Base-by-base conservation (phyloP, 2,888 invertebrate genomes). In the Athrips mouffetella region DNA sequence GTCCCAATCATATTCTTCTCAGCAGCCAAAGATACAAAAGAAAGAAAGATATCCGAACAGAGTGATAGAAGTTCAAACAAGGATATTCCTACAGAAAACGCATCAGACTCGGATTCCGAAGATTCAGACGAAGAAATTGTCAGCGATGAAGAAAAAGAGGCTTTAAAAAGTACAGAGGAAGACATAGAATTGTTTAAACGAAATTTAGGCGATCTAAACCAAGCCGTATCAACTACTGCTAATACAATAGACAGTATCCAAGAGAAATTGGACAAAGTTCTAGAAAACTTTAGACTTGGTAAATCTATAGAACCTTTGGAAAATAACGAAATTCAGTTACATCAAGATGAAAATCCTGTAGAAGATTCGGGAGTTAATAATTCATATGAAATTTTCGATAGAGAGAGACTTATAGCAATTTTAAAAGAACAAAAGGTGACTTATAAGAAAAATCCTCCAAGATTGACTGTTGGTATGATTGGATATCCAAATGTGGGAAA, bases 401-500 rank as follows among this genome's bases (percentile, higher is more conserved):
- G 94, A 51, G 89, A 91, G 25, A 91, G 93, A 62, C 80, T 98
- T 21, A 90, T 97, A 44, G 82, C 90, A 29, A 89, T 95, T 11
- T 91, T 98, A 50, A 92, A 91, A 61, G 85, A 82, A 6, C 67
- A 65, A 83, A 89, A 73, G 76, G 74, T 70, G 79, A 83, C 16
- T 64, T 87, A 58, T 20, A 65, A 81, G 50, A 87, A 86, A 57
- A 85, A 82, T 69, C 81, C 83, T 1, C 85, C 84, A n/a, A 72
- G 93, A 23, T 90, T 94, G 5, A 96, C 96, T n/a, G 92, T 98
- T 50, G 98, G 98, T 5, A 90, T 98, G 77, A 98, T 99, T 50
- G 99, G 99, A 1, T 99, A 99, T 86, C 99, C 99, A 0, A 99
- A 99, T 90, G 99, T 99, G 1, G 99, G 99, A n/a, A 99, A 99